These are phyloP conservation scores for Variabilichromis moorii DNA, from an alignment of 2,113 vertebrate species.

Conservation along the genomic window DNA sequence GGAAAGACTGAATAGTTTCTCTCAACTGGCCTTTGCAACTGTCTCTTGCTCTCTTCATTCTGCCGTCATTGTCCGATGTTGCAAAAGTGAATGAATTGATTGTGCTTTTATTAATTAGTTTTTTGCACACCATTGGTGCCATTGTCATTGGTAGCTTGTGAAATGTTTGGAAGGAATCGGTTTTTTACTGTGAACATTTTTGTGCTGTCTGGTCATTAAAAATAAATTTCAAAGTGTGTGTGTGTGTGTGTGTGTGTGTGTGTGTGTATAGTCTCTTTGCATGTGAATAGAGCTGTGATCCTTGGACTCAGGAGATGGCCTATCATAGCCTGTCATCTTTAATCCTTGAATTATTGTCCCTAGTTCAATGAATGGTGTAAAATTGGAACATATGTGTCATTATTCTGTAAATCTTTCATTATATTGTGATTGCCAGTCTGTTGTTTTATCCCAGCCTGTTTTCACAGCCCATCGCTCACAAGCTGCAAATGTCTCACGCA, in stretches of 20 bases:
- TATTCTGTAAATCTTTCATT: conserved; percentile 46
- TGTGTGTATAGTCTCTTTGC: conserved; percentile 9
- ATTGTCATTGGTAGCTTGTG: neutral
- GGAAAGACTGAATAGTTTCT: conserved; percentile 47
- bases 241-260: neutral
- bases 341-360: conserved; percentile 49
- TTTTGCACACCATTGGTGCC: neutral
- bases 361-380: conserved; percentile 38
- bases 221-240: conserved; percentile 11
- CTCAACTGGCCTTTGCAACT: conserved; percentile 51
- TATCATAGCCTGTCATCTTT: conserved; percentile 39
- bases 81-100: conserved; percentile 54
- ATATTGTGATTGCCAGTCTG: neutral
- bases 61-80: conserved; percentile 45
- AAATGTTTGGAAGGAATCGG: neutral
- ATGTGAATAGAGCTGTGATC: conserved; percentile 52
- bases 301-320: conserved; percentile 29
- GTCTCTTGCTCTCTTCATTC: conserved; percentile 48
- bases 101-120: conserved; percentile 52
- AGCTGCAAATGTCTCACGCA: neutral
- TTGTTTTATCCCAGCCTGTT: neutral
- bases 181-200: neutral
- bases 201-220: conserved; percentile 3
- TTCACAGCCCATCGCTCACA: neutral
- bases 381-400: conserved; percentile 62